Evolutionary conservation across 2,113 vertebrate genomes (phyloP), one percentile per base, ranked within the genome.

Genomic region (Rhinopithecus roxellana): DNA sequence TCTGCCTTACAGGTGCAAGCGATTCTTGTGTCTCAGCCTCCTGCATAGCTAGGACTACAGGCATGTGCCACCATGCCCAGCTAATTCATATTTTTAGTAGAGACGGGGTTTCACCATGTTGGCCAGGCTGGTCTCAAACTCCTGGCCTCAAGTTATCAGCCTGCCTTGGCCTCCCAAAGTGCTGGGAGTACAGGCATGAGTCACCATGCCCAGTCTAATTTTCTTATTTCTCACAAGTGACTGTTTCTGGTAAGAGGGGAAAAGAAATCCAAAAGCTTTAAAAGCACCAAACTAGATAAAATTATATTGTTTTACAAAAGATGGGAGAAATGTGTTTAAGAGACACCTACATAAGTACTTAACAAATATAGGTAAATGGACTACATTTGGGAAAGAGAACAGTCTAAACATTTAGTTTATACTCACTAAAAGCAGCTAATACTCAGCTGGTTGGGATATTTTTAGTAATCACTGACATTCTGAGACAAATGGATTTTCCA

Each of bases 401-500:
- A 43, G 38, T 55, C 40, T 90, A 72, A 83, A 80, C 50, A 88
- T 87, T 94, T 75, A 87, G 40, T 43, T 43, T 57, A 93, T 27
- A 87, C 64, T 82, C 70, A 67, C 67, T 77, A 35, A 85, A 69
- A 81, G 32, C 48, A 82, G n/a, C 35, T 32, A 45, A 55, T 5
- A 59, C 40, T 90, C 55, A 43, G 79, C 30, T 50, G 77, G n/a
- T 67, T 43, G 17, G 85, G 38, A 48, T 70, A 78, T 64, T 88
- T 94, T 90, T 72, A 87, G 88, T 90, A 52, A 90, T 59, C 45
- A n/a, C 2, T 18, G 86, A 92, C 32, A 50, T 50, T 80, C 57
- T 52, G 52, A 92, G 84, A 96, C 43, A 94, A 85, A 78, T 55
- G 72, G 70, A 23, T 89, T 93, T 96, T 89, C 88, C 72, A 84